Conservation (phyloP, 1,140 invertebrate species). For the Drosophila novamexicana region DNA sequence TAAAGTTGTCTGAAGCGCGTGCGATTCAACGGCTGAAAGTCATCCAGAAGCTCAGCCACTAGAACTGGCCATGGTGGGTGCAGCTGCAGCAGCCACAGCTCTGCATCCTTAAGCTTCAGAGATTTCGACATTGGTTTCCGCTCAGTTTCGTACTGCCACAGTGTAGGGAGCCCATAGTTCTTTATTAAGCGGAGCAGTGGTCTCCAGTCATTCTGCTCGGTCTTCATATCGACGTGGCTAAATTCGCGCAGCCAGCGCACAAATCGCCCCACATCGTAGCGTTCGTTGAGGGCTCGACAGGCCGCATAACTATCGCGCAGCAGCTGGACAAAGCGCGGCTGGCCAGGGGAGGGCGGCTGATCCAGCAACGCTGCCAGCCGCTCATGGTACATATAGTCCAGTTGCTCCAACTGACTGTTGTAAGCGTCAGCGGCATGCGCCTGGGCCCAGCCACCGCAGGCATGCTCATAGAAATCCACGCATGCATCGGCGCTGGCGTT, state of each 20-base stretch:
- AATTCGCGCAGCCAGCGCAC: conserved; percentile 17
- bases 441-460: conserved; percentile 51
- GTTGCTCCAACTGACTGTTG: conserved; percentile 26
- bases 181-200: not conserved
- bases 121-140: no score
- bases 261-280: not conserved
- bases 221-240: not conserved
- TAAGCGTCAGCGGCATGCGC: conserved; percentile 11
- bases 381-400: conserved; percentile 45
- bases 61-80: not conserved
- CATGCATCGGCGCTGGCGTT: conserved; percentile 23
- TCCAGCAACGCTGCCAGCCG: conserved; percentile 40
- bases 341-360: no score
- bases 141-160: not conserved
- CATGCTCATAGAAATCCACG: conserved; percentile 47
- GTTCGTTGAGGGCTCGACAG: conserved; percentile 25
- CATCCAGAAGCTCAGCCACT: not conserved
- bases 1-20: not conserved
- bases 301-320: conserved; percentile 38
- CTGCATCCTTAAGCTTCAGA: not conserved
- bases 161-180: not conserved
- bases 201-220: not conserved
- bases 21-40: not conserved
- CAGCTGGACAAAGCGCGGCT: conserved; percentile 33
- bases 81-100: conserved; percentile 20